Base-by-base conservation (phyloP, 2,888 invertebrate genomes). In the Sisyra nigra region DNA sequence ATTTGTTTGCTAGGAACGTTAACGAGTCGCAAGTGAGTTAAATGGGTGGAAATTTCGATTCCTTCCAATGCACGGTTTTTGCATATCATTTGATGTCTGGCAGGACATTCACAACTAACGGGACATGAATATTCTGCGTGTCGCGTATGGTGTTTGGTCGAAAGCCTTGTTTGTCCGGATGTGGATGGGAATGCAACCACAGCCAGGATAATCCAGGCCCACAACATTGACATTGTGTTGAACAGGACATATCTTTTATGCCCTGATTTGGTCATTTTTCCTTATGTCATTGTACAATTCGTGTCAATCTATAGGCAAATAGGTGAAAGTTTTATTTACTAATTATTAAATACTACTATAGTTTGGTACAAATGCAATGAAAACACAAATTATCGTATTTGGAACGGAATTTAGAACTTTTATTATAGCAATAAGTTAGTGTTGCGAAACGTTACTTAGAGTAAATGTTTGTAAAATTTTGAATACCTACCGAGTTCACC, bases 1-100 rank as follows among this genome's bases (percentile, higher is more conserved):
- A 68, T 50, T 35, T 10, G 10, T 34, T 10, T 61, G 54, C 65
- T 61, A 54, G 61, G 60, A 51, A 72, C 71, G 62, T 69, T 64
- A 57, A 66, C 67, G 58, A 75, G 61, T 4, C 54, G 54, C 19
- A 74, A 68, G 60, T 66, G 67, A 58, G 62, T 67, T 55, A 68
- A 63, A 36, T 53, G 51, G 10, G 45, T 41, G 19, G 59, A 54
- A 39, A 63, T 46, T 7, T 37, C 36, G 11, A 59, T 48, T 0
- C 53, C 54, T 31, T 50, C 47, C 32, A 52, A 51, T 32, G 46
- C 52, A 32, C 54, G 51, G 1, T 53, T 53, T 46, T 48, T 47
- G 53, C 62, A 61, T 11, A 48, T 42, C 52, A 17, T 60, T 59
- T 41, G 55, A 51, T 17, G 52, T 41, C 15, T 58, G 57, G 48